These are phyloP conservation scores for Alloplasta piceator DNA, from an alignment of 2,888 invertebrate species.

Conservation along the genomic window DNA sequence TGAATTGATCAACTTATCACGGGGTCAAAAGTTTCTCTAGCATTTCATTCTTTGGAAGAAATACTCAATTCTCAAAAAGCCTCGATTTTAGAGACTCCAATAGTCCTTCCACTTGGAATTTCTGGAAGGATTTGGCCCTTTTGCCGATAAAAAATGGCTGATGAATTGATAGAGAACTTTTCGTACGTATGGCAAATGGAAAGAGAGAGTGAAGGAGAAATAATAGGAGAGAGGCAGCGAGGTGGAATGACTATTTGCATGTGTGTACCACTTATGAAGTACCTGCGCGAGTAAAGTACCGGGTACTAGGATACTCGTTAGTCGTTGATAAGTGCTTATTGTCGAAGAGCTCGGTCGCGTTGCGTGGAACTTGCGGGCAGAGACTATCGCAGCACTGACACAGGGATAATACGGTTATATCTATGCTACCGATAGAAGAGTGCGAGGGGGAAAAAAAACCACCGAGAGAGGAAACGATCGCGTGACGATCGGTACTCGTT, in stretches of 20 bases:
- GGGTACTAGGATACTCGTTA: slow-evolving; percentile 63
- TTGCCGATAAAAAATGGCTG: no score
- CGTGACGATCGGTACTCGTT: slow-evolving; percentile 57
- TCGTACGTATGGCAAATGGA: neutral
- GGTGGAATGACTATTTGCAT: slow-evolving; percentile 52
- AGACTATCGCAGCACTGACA: no score
- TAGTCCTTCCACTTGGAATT: no score
- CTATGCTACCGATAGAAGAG: neutral
- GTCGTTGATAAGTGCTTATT: slow-evolving; percentile 59
- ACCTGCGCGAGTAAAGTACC: slow-evolving; percentile 54
- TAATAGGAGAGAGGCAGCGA: slow-evolving; percentile 1
- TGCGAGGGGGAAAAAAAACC: slow-evolving; percentile 4
- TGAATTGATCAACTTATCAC: no score
- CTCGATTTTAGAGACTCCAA: no score
- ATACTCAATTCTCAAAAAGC: no score
- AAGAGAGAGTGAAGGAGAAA: slow-evolving; percentile 12
- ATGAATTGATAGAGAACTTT: no score
- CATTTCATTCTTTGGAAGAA: no score
- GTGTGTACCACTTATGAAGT: slow-evolving; percentile 52
- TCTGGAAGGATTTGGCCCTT: no score
- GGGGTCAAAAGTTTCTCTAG: no score
- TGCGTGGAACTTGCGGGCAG: slow-evolving; percentile 36
- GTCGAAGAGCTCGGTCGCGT: slow-evolving; percentile 49
- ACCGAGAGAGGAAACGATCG: slow-evolving; percentile 46
- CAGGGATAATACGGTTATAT: neutral